Percentiles rank a stretch among this genome's conserved stretches.
These are phyloP conservation scores for Galbula dea DNA, from an alignment of 2,113 vertebrate species.

Conservation along the genomic window DNA sequence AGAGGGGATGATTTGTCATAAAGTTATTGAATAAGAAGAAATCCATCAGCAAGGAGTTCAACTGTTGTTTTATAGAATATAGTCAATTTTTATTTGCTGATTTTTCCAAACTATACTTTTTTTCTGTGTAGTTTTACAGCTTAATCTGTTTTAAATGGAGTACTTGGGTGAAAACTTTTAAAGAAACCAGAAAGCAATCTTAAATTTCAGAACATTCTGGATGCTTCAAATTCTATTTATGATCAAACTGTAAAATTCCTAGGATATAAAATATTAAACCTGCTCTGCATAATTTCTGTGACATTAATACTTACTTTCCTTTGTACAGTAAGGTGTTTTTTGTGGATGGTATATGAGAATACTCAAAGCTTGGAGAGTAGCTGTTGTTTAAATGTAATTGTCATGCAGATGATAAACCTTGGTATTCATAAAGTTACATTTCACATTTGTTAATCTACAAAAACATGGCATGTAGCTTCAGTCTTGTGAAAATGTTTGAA, in stretches of 20 bases:
- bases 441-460: neutral
- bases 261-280: neutral
- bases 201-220: neutral
- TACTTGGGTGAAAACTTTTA: slow-evolving; percentile 6
- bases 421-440: neutral
- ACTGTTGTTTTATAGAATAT: neutral
- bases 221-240: neutral
- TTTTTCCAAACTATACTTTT: neutral
- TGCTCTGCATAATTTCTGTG: neutral
- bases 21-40: neutral
- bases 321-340: neutral
- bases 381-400: neutral
- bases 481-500: neutral
- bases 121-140: neutral
- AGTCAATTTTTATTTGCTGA: neutral
- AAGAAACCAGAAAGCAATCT: neutral
- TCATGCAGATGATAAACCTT: neutral
- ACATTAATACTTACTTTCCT: neutral
- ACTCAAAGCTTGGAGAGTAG: neutral
- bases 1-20: neutral
- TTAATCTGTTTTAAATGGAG: neutral
- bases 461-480: neutral
- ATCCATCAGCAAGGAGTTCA: neutral
- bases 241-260: neutral
- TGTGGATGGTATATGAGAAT: neutral